phyloP scores from a whole-genome alignment of 1,140 invertebrate species.

The Aphidius ervi region DNA sequence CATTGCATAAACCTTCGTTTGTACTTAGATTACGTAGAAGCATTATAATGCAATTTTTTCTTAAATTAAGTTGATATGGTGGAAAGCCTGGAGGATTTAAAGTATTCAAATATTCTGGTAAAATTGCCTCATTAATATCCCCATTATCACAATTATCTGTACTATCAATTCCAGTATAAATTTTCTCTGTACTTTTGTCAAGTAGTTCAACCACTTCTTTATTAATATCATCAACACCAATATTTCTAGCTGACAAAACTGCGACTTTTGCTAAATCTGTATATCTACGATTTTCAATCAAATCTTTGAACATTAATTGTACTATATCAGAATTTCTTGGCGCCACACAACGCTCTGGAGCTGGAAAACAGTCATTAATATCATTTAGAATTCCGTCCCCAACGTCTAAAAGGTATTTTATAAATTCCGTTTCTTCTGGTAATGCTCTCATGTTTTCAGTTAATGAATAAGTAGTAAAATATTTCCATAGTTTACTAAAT shows the following conservation, averaged over 20 bases:
- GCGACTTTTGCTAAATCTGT: slow-evolving; percentile 2
- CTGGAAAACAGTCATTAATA: no score
- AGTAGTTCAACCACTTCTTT: slow-evolving; percentile 14
- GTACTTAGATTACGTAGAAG: slow-evolving; percentile 12
- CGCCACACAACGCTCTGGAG: no score
- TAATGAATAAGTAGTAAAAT: no score
- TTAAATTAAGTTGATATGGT: slow-evolving; percentile 15
- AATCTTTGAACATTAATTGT: no score
- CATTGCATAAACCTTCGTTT: slow-evolving; percentile 10
- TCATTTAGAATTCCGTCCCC: no score
- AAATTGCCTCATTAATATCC: slow-evolving; percentile 16
- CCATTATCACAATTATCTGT: slow-evolving; percentile 21
- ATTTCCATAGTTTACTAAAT: no score
- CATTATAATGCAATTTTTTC: slow-evolving; percentile 17
- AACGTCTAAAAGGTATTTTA: no score
- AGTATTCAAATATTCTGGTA: slow-evolving; percentile 22
- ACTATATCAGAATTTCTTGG: no score
- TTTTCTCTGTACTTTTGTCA: slow-evolving; percentile 13
- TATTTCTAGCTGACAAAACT: no score
- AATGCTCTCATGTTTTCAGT: no score
- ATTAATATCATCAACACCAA: slow-evolving; percentile 23
- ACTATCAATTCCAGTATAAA: slow-evolving; percentile 22
- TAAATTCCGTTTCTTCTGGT: no score
- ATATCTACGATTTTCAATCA: slow-evolving; percentile 1
- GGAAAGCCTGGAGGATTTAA: slow-evolving; percentile 3